Evolutionary conservation across 2,888 invertebrate genomes (phyloP).

Genomic region (Macrosiphum euphorbiae): DNA sequence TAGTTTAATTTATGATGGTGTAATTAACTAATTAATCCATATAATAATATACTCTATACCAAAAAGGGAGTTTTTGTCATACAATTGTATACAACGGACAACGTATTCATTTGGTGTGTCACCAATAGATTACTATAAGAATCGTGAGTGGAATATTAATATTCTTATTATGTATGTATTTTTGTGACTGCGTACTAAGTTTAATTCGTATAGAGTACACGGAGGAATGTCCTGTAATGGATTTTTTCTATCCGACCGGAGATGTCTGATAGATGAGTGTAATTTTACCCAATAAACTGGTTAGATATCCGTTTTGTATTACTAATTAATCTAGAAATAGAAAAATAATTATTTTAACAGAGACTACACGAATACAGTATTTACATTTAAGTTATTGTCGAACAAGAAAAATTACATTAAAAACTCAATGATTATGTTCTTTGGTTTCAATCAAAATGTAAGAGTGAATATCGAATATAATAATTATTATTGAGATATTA

Average conservation of each 20-base stretch:
- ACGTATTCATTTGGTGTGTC: conserved; percentile 48
- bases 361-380: not conserved
- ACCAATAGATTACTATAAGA: conserved; percentile 44
- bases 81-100: conserved; percentile 3
- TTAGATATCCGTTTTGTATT: not conserved
- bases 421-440: not conserved
- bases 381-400: not conserved
- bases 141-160: conserved; percentile 40
- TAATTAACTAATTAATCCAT: not conserved
- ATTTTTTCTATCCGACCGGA: conserved; percentile 37
- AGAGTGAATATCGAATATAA: not conserved
- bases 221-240: conserved; percentile 57
- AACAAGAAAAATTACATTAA: not conserved
- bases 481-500: not conserved
- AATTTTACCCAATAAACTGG: conserved; percentile 45
- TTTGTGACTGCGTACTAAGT: not conserved
- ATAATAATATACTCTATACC: not conserved
- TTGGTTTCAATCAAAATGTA: not conserved
- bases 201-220: conserved; percentile 52
- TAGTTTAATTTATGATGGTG: not conserved
- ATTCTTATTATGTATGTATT: not conserved
- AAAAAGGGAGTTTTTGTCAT: conserved; percentile 1
- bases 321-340: not conserved
- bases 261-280: conserved; percentile 56
- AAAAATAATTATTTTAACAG: not conserved